These are phyloP conservation scores for Hydropsyche tenuis DNA, from an alignment of 1,140 invertebrate species.

Conservation along the genomic window DNA sequence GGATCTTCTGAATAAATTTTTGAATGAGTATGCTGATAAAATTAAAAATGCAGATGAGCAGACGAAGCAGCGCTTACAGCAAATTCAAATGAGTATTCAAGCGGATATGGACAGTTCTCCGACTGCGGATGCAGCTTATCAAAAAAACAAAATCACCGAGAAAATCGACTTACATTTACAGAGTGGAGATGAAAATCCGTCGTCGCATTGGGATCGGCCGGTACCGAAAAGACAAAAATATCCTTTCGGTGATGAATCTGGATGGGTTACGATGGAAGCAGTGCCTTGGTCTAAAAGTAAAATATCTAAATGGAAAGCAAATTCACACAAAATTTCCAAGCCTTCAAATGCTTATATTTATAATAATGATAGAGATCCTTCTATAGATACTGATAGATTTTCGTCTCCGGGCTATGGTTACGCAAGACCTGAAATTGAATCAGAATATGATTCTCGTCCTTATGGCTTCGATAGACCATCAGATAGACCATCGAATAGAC, in stretches of 20 bases:
- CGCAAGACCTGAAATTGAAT: conserved; percentile 35
- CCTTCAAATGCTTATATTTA: conserved; percentile 56
- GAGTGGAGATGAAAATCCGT: conserved; percentile 55
- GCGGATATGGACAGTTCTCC: conserved; percentile 55
- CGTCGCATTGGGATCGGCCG: conserved; percentile 61
- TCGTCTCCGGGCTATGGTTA: conserved; percentile 33
- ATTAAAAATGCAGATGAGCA: conserved; percentile 61
- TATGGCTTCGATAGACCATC: conserved; percentile 51
- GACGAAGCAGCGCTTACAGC: conserved; percentile 58
- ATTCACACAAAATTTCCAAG: conserved; percentile 60
- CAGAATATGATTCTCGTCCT: conserved; percentile 52
- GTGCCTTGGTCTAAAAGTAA: conserved; percentile 81
- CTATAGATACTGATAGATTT: conserved; percentile 39
- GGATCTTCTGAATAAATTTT: conserved; percentile 65
- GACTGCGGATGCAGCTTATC: conserved; percentile 52
- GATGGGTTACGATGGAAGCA: conserved; percentile 79
- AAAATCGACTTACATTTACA: conserved; percentile 54
- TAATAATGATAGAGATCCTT: conserved; percentile 52
- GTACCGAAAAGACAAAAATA: conserved; percentile 65
- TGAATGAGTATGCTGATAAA: conserved; percentile 66
- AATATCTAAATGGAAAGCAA: conserved; percentile 79
- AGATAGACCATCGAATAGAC: too few relatives aligned
- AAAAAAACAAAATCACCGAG: conserved; percentile 48
- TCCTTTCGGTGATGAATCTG: conserved; percentile 72
- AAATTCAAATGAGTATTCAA: conserved; percentile 57